Conservation (phyloP, 2,797 vertebrate species). For the Amblyopsis hoosieri region DNA sequence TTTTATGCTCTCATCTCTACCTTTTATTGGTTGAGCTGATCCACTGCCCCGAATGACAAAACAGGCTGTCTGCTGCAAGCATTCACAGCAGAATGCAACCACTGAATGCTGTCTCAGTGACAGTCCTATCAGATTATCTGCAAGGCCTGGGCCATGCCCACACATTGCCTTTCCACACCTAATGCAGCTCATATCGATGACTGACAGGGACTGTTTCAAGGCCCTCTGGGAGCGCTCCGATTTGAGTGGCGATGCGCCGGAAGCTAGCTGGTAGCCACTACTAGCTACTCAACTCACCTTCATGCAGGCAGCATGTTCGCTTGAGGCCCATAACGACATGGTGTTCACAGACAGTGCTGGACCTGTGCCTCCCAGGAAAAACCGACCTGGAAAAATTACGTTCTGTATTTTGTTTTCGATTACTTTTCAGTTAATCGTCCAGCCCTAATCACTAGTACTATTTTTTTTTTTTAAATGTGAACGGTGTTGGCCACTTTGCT, state of each 20-base stretch:
- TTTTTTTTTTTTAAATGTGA: too few species aligned
- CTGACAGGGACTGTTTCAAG: slow-evolving; percentile 24
- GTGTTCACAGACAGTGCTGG: slow-evolving; percentile 22
- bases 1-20: neutral
- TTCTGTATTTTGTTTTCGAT: slow-evolving; percentile 1
- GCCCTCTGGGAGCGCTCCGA: neutral
- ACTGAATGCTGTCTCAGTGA: slow-evolving; percentile 12
- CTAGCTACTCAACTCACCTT: slow-evolving; percentile 32
- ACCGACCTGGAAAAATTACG: too few species aligned
- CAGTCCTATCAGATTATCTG: slow-evolving; percentile 26
- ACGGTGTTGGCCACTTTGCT: too few species aligned
- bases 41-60: slow-evolving; percentile 13
- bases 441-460: too few species aligned
- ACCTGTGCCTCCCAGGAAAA: slow-evolving; percentile 28
- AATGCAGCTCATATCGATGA: slow-evolving; percentile 45
- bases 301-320: slow-evolving; percentile 43
- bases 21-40: slow-evolving; percentile 8
- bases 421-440: neutral
- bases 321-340: slow-evolving; percentile 32
- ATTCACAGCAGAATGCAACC: slow-evolving; percentile 6
- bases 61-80: slow-evolving; percentile 20
- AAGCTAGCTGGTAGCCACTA: slow-evolving; percentile 30
- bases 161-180: slow-evolving; percentile 43
- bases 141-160: slow-evolving; percentile 11
- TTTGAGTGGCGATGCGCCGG: slow-evolving; percentile 42